Evolutionary conservation across 1,140 invertebrate genomes (phyloP).

Genomic region (Sinella curviseta): DNA sequence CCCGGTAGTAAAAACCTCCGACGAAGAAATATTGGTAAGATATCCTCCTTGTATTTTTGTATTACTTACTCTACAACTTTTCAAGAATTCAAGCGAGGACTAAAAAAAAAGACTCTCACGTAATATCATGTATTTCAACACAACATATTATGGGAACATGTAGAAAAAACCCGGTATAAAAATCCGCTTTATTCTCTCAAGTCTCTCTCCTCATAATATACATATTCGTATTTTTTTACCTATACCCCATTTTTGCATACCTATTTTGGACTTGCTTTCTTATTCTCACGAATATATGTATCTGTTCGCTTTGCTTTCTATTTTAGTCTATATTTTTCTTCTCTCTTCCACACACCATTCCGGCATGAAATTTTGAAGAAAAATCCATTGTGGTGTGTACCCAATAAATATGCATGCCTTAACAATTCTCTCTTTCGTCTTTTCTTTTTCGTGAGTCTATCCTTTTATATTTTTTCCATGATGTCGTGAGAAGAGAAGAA

Average conservation of each 20-base stretch:
- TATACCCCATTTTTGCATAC: no score
- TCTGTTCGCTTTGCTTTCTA: not conserved
- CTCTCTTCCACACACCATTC: not conserved
- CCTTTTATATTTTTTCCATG: not conserved
- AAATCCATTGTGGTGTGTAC: no score
- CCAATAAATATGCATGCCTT: not conserved
- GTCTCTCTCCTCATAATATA: no score
- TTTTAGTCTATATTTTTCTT: not conserved
- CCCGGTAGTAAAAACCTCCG: conserved; percentile 36
- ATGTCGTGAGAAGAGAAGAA: not conserved
- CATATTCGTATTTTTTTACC: no score
- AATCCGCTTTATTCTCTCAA: not conserved
- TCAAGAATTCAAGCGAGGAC: not conserved
- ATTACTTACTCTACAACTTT: not conserved
- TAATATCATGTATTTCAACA: not conserved
- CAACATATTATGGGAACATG: no score
- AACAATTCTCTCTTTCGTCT: not conserved
- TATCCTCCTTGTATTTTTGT: not conserved
- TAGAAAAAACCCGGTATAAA: no score
- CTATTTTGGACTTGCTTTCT: no score
- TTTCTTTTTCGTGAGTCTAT: not conserved
- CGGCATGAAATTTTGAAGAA: not conserved
- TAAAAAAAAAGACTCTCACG: not conserved
- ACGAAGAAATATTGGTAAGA: conserved; percentile 41
- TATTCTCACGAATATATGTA: no score